Base-by-base conservation (phyloP, 2,888 invertebrate species). In the Scaptomyza cyrtandrae region DNA sequence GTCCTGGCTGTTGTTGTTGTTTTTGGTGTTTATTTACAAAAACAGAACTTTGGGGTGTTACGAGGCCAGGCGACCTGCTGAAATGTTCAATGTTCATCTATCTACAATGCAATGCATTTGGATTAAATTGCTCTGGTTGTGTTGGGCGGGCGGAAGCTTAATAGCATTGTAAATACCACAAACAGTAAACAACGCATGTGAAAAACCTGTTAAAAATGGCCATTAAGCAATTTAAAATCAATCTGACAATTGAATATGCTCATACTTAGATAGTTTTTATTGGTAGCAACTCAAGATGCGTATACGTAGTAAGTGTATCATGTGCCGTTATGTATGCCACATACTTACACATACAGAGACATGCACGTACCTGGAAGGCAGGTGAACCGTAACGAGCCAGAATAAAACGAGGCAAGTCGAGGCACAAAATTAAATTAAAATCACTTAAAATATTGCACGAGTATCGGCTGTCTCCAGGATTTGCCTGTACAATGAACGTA, bases 381-480 rank as follows among this genome's bases (percentile, higher is more conserved):
- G 39, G 53, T 49, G 50, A 52, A 37, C 35, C n/a, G 44, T 31
- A 33, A 33, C 39, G 27, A 35, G 37, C 60, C 41, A 61, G 45
- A 57, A 52, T 64, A 61, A 74, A 77, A 54, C 35, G 37, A n/a
- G 13, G 3, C 62, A 53, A 60, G 59, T 54, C 57, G 48, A 39
- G 41, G 50, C 52, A 55, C 50, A 66, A 84, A 84, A 84, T 86
- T 75, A 80, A 85, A 85, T 85, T 80, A 80, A 85, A 78, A 80
- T 84, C 84, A 81, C 79, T 86, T 79, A 75, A 81, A 86, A 86
- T 84, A 83, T 86, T 67, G 85, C 56, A 62, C 52, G 64, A 56
- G 45, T 55, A 75, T 67, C 63, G 71, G 37, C 57, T 60, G 66
- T 27, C 52, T 46, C n/a, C 41, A 27, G 44, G 48, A 29, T 59